Base-by-base conservation (phyloP, 2,888 invertebrate genomes). In the Habrosyne pyritoides region DNA sequence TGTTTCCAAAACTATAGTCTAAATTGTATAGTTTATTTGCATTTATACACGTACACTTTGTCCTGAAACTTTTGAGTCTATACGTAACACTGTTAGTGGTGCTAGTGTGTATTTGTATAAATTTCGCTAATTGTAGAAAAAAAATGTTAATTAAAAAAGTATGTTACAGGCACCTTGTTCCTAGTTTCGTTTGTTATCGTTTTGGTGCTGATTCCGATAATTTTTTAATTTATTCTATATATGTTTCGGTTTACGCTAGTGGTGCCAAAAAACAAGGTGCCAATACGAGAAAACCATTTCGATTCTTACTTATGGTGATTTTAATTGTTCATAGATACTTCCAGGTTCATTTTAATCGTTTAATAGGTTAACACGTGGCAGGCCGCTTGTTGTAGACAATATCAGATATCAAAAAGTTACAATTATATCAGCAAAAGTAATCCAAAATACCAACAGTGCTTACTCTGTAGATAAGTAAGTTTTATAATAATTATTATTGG, bases 201-300 rank as follows among this genome's bases (percentile, higher is more conserved):
- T 78, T n/a, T 77, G 87, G 87, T 87, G 88, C 86, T 86, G 71
- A 74, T 79, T 77, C 72, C 73, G 76, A 73, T 59, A 67, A 62
- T 73, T 73, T 63, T 53, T 66, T 66, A 52, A 60, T 64, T 64
- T 63, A 63, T 63, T 53, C 52, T 61, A 12, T 64, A 63, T 55
- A 52, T 49, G 54, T 61, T 79, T 83, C 67, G 74, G 74, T 79
- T 77, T 59, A 73, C 73, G 84, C 82, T 85, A 83, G 84, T 75
- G 89, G 89, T 90, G 91, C 89, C 91, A 89, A 89, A 88, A 75
- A 79, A 68, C 66, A 71, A 83, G 89, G 89, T 89, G 90, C 89
- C 90, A 90, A 89, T 62, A 63, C 67, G 62, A 72, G 72, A 68
- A 65, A 67, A 70, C 18, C 18, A 6, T 4, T 33, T n/a, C n/a